Evolutionary conservation across 2,888 invertebrate species (phyloP).

Genomic region (Electrophaes corylata): DNA sequence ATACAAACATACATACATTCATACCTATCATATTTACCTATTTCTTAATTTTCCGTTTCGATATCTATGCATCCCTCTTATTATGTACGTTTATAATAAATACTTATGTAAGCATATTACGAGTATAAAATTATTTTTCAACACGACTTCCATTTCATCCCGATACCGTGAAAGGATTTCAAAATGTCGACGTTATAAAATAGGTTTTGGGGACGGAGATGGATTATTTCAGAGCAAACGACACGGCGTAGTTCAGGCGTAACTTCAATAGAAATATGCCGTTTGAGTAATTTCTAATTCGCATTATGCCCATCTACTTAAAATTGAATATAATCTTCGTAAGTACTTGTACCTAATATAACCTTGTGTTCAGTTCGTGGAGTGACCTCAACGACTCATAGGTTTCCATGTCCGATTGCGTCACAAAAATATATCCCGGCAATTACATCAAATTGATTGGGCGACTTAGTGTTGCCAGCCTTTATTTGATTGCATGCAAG

Average conservation of each 20-base stretch:
- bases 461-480: conserved; percentile 24
- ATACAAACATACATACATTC: too few species aligned
- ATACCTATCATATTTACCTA: too few species aligned
- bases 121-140: conserved; percentile 53
- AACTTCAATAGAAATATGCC: conserved; percentile 29
- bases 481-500: conserved; percentile 26
- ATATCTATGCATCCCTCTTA: conserved; percentile 55
- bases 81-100: neutral
- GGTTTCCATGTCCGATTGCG: conserved; percentile 25
- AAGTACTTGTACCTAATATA: too few species aligned
- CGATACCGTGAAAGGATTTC: conserved; percentile 50
- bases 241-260: conserved; percentile 35
- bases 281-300: conserved; percentile 22
- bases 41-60: conserved; percentile 50
- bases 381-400: conserved; percentile 17
- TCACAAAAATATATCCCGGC: conserved; percentile 28
- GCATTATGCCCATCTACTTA: neutral
- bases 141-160: conserved; percentile 49
- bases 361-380: too few species aligned
- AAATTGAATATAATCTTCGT: conserved; percentile 8
- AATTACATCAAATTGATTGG: conserved; percentile 27
- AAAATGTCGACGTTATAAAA: conserved; percentile 52
- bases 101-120: conserved; percentile 30
- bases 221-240: conserved; percentile 45
- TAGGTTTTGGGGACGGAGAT: conserved; percentile 46